Conservation (phyloP, 2,113 vertebrate genomes). For the Scomber scombrus region DNA sequence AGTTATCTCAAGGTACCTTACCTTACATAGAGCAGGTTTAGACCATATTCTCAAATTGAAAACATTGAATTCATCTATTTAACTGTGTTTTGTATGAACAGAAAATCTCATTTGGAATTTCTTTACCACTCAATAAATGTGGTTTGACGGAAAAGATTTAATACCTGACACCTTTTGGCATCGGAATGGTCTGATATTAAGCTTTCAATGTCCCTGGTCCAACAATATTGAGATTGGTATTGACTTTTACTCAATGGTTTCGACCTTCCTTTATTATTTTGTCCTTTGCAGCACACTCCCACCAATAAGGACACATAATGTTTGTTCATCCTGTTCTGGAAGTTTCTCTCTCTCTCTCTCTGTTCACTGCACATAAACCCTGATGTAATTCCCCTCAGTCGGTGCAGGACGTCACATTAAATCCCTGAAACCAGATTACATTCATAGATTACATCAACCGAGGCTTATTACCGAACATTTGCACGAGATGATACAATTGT, state of each 20-base stretch:
- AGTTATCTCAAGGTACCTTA: too few species aligned
- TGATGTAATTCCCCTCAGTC: conserved; percentile 8
- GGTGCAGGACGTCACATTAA: background rate
- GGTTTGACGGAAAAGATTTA: too few species aligned
- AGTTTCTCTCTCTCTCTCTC: background rate
- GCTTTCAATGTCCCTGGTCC: background rate
- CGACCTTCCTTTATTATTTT: background rate
- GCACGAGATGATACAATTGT: background rate
- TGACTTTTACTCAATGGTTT: background rate
- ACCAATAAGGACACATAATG: background rate
- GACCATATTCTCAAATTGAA: too few species aligned
- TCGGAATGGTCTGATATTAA: background rate
- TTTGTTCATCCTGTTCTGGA: background rate
- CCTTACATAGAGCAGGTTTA: too few species aligned
- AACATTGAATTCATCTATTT: too few species aligned
- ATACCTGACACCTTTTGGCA: background rate
- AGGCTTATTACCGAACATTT: background rate
- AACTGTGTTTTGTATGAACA: too few species aligned
- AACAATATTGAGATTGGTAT: background rate
- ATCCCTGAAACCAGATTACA: background rate
- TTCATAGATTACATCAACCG: background rate
- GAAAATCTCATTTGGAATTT: too few species aligned
- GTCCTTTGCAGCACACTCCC: too few species aligned
- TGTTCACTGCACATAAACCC: background rate
- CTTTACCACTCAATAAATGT: too few species aligned